Evolutionary conservation across 2,113 vertebrate genomes (phyloP), one percentile per base, ranked within the genome.

Genomic region (Choloepus hoffmanni): DNA sequence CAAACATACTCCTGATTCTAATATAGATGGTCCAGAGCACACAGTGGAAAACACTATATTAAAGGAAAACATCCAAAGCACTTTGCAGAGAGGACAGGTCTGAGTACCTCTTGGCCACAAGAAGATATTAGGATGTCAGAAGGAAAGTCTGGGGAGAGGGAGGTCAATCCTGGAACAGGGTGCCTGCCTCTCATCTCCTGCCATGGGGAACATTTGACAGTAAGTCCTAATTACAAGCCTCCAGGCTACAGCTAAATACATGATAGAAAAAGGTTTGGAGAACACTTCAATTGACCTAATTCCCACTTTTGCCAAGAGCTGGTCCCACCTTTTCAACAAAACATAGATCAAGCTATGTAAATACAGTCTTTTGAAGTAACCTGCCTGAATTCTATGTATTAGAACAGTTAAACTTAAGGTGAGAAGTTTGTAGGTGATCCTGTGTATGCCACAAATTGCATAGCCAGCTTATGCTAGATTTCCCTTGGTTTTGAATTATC

Each of bases 1-100:
- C n/a, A 92, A 89, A 74, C 26, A 30, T 24, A 89, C 16, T 50
- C 21, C 53, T 81, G 74, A 23, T 84, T 96, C 65, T 63, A n/a
- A 53, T 10, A 24, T 21, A 78, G 48, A 85, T 26, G 40, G 16
- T 85, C 48, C 73, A 85, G 77, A 94, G 11, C 18, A 81, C 60
- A 88, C 18, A 62, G 6, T 53, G n/a, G 92, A 28, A 70, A 78
- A 88, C 43, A 77, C 30, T 23, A 33, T 40, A 24, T 19, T 72
- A 45, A 74, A 86, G 58, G 28, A 53, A 81, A 72, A 81, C 45
- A 68, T 85, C 26, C 23, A 83, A 89, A 81, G 40, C 48, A 48
- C 18, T 92, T 94, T 18, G 55, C 3, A 68, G 92, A 36, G 40
- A 94, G 28, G 43, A n/a, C 19, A 82, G 18, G 30, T 63, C 33